Conservation (phyloP, 2,888 invertebrate genomes). For the Eupithecia inturbata region DNA sequence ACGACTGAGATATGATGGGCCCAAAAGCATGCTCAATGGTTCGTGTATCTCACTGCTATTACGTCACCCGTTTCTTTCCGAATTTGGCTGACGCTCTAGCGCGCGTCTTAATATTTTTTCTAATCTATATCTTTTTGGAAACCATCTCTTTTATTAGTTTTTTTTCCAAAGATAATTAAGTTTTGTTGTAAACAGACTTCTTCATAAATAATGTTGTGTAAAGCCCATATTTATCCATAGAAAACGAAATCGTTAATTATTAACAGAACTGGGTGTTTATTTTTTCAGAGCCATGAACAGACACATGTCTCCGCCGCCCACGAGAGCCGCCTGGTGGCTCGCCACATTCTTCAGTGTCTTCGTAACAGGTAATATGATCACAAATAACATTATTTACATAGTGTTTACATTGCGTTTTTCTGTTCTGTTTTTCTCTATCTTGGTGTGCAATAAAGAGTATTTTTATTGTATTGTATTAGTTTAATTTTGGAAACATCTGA, state of each 20-base stretch:
- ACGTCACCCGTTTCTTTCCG: no score
- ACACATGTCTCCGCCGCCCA: constrained; percentile 78
- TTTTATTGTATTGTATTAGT: no score
- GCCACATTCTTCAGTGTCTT: constrained; percentile 78
- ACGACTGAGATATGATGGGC: no score
- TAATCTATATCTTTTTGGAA: neutral
- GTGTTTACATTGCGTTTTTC: no score
- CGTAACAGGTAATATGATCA: constrained; percentile 70
- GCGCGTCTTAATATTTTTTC: no score
- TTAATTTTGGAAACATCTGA: no score
- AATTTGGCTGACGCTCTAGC: no score
- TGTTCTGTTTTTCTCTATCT: no score
- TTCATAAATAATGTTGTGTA: neutral
- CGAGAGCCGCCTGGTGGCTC: constrained; percentile 80
- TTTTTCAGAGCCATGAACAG: constrained; percentile 70
- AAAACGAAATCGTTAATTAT: neutral
- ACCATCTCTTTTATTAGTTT: neutral
- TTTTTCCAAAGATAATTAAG: neutral
- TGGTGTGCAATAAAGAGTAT: no score
- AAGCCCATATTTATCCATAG: neutral
- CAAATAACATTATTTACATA: no score
- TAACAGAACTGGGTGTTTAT: neutral
- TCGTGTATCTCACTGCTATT: no score
- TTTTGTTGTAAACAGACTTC: neutral
- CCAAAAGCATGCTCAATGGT: no score